Conservation (phyloP, 2,113 vertebrate species). For the Muntiacus muntjak region DNA sequence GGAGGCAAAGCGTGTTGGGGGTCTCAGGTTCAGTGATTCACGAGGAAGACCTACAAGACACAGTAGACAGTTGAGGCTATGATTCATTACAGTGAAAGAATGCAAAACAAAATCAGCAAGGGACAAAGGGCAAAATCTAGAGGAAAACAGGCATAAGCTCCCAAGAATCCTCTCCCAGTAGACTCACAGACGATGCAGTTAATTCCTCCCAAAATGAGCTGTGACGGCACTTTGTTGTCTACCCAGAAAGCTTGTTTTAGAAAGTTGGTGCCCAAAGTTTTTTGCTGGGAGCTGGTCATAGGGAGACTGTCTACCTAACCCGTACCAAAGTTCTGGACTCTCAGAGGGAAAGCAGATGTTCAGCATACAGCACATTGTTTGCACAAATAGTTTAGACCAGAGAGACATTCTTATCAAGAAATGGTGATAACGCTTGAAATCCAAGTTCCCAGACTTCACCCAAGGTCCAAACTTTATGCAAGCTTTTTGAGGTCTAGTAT, state of each 20-base stretch:
- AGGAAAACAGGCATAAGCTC: neutral
- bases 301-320: neutral
- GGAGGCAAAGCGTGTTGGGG: neutral
- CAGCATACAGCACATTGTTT: neutral
- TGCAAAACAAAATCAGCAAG: neutral
- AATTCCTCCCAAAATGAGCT: neutral
- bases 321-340: neutral
- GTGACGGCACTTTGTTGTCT: neutral
- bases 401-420: neutral
- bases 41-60: neutral
- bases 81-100: neutral
- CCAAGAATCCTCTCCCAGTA: neutral
- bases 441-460: neutral
- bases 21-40: neutral
- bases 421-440: neutral
- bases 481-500: neutral
- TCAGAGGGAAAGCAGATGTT: neutral
- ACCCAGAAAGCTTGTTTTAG: neutral
- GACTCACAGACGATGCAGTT: rapidly evolving
- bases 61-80: neutral
- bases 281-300: neutral
- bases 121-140: neutral
- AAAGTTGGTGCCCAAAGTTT: neutral
- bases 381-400: neutral
- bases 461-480: neutral